Conservation (phyloP, 2,113 vertebrate genomes). For the Arvicanthis niloticus region DNA sequence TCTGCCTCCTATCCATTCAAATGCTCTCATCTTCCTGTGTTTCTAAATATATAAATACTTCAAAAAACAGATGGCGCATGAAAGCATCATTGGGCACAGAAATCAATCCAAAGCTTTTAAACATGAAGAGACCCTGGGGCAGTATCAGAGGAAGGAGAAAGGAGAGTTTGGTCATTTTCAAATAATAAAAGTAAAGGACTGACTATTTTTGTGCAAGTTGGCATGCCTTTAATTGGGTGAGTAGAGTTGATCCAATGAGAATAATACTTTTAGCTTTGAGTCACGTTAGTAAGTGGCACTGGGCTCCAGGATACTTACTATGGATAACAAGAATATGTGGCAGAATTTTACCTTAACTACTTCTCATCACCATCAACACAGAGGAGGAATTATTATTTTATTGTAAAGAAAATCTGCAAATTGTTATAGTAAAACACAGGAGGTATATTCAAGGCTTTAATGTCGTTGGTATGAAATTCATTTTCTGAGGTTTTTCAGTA, state of each 20-base stretch:
- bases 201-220: conserved; percentile 41
- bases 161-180: conserved; percentile 24
- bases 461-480: not conserved
- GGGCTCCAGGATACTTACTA: not conserved
- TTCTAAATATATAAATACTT: conserved; percentile 58
- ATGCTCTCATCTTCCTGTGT: not conserved
- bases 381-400: not conserved
- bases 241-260: conserved; percentile 45
- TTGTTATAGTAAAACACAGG: not conserved
- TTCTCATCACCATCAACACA: not conserved
- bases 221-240: not conserved
- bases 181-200: not conserved
- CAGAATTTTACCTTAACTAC: not conserved
- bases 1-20: not conserved
- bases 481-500: not conserved
- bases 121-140: conserved; percentile 58
- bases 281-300: not conserved
- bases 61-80: conserved; percentile 74
- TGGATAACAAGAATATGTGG: not conserved
- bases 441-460: not conserved
- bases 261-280: conserved; percentile 34
- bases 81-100: conserved; percentile 65
- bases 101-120: conserved; percentile 72
- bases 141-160: conserved; percentile 48
- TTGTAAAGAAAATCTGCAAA: not conserved